Evolutionary conservation across 2,888 invertebrate genomes (phyloP).

Genomic region (Tanytarsus gracilentus): DNA sequence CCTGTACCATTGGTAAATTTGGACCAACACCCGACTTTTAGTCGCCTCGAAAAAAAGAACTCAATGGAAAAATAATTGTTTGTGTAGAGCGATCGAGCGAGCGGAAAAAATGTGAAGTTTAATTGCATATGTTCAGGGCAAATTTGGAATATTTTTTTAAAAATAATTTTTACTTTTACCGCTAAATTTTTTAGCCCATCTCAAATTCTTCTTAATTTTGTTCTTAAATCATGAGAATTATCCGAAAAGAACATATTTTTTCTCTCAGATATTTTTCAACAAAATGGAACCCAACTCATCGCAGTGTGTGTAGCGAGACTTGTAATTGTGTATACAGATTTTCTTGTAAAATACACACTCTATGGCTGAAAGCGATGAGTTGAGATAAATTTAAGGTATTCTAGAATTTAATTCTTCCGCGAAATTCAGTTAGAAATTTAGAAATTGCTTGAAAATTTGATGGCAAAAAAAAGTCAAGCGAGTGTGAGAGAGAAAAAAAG

Average conservation of each 20-base stretch:
- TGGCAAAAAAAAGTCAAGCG: neutral
- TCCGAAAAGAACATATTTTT: conserved; percentile 26
- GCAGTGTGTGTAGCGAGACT: conserved; percentile 27
- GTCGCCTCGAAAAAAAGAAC: too few relatives aligned
- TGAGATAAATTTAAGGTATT: conserved; percentile 5
- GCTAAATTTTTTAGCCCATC: neutral
- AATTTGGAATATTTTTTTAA: neutral
- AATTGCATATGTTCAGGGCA: neutral
- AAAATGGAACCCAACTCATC: conserved; percentile 29
- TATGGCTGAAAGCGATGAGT: neutral
- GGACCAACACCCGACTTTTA: conserved; percentile 24
- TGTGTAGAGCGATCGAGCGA: too few relatives aligned
- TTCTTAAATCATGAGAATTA: conserved; percentile 3
- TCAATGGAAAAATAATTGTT: too few relatives aligned
- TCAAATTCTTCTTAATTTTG: neutral
- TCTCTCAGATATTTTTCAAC: conserved; percentile 29
- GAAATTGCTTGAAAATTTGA: neutral
- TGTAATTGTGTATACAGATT: conserved; percentile 29
- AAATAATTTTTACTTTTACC: neutral
- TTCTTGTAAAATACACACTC: conserved; percentile 26
- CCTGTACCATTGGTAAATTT: neutral
- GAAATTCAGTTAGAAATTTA: conserved; percentile 7
- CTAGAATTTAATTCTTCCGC: conserved; percentile 13
- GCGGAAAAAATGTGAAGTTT: neutral
- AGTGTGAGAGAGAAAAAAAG: conserved; percentile 20